Conservation (phyloP, 2,888 invertebrate genomes). For the Ochlodes sylvanus region DNA sequence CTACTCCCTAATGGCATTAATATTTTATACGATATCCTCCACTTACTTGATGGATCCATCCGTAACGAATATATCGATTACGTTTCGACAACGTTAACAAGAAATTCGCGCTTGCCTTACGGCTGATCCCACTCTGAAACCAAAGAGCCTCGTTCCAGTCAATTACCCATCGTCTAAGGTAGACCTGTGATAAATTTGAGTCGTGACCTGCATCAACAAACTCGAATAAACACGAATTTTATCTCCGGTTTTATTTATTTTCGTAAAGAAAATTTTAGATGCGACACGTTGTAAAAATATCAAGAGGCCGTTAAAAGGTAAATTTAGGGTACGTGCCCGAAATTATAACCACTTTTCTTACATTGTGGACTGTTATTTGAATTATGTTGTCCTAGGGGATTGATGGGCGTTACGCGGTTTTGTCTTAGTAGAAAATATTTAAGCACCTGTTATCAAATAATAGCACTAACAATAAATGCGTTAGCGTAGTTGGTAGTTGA, state of each 20-base stretch:
- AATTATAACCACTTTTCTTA: conserved; percentile 66
- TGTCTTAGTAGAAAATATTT: neutral
- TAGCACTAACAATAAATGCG: no score
- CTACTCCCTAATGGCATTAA: no score
- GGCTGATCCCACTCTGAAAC: conserved; percentile 39
- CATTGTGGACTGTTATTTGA: conserved; percentile 43
- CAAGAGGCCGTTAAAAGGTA: conserved; percentile 74
- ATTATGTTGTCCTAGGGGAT: conserved; percentile 33
- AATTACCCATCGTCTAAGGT: conserved; percentile 69
- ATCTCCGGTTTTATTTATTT: conserved; percentile 68
- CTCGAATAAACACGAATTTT: conserved; percentile 63
- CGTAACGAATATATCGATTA: conserved; percentile 8
- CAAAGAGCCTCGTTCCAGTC: conserved; percentile 62
- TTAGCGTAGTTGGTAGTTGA: no score
- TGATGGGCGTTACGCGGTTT: conserved; percentile 2
- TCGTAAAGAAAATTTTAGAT: conserved; percentile 64
- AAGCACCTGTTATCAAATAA: no score
- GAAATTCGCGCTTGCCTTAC: conserved; percentile 17
- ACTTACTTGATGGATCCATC: no score
- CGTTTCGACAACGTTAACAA: neutral
- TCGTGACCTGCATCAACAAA: conserved; percentile 74
- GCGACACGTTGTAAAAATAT: conserved; percentile 77
- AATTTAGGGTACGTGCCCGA: conserved; percentile 75
- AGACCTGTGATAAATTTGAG: conserved; percentile 71
- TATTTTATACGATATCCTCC: no score